Conservation (phyloP, 2,888 invertebrate genomes). For the Acanthosepion lycidas region DNA sequence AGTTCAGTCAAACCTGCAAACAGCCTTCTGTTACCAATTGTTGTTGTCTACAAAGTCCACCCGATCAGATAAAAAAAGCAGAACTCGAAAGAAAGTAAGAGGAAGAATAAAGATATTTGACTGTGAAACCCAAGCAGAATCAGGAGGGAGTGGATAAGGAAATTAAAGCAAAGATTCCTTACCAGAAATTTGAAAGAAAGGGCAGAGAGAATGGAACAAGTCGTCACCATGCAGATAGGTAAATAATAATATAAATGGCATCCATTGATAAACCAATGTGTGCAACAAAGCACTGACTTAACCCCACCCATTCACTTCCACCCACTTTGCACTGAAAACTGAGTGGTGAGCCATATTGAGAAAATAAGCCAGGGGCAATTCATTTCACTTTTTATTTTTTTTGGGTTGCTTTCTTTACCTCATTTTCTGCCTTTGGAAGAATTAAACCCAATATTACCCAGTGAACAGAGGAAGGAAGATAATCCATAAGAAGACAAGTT, state of each 20-base stretch:
- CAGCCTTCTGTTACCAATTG: not conserved
- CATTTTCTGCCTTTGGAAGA: not conserved
- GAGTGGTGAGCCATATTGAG: not conserved
- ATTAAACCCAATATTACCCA: not conserved
- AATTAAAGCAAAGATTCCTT: not conserved
- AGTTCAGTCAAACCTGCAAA: not conserved
- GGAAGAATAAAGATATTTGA: not conserved
- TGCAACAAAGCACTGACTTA: constrained; percentile 17
- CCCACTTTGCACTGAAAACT: not conserved
- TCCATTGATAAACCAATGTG: not conserved
- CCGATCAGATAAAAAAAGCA: not conserved
- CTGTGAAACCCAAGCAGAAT: not conserved
- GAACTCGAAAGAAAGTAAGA: too few species aligned
- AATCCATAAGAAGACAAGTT: not conserved
- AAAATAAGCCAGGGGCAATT: not conserved
- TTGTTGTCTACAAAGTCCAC: not conserved
- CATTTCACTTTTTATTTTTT: not conserved
- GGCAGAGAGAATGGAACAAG: not conserved
- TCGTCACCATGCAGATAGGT: not conserved
- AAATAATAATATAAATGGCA: not conserved
- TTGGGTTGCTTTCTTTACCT: not conserved
- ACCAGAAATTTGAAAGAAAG: not conserved
- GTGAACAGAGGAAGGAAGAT: not conserved
- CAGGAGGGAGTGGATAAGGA: not conserved
- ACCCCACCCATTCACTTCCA: not conserved